Evolutionary conservation across 2,797 vertebrate species (phyloP).

Genomic region (Tinamus major): DNA sequence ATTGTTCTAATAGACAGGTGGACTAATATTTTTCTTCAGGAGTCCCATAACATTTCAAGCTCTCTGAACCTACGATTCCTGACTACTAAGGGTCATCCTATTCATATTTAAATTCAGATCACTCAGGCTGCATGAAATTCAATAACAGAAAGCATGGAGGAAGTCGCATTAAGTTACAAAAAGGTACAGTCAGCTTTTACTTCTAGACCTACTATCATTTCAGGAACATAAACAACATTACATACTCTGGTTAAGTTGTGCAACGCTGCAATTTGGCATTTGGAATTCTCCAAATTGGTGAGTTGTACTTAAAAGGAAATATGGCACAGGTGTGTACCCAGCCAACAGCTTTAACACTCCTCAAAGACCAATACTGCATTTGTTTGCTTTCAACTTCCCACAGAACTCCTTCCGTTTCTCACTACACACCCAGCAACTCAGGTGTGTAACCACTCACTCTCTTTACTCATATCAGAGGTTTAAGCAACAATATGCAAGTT

Average conservation of each 20-base stretch:
- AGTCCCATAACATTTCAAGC: background rate
- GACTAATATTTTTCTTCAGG: background rate
- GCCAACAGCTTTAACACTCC: accelerated
- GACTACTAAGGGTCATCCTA: background rate
- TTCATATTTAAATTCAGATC: background rate
- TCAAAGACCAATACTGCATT: background rate
- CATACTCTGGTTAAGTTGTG: background rate
- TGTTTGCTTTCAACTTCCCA: conserved; percentile 45
- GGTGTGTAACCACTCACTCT: background rate
- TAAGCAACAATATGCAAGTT: background rate
- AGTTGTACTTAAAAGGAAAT: conserved; percentile 2
- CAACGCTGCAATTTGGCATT: background rate
- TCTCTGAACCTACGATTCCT: background rate
- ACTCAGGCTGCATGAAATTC: background rate
- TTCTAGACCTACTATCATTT: background rate
- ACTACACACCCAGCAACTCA: conserved; percentile 30
- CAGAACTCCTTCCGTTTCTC: conserved; percentile 38
- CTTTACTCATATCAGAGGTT: conserved; percentile 2
- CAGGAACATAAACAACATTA: background rate
- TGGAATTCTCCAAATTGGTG: too few relatives aligned
- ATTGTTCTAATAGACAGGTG: background rate
- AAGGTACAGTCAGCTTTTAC: background rate
- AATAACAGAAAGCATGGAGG: background rate
- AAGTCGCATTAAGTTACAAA: background rate
- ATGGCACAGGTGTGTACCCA: background rate